These are phyloP conservation scores for Antitype chi DNA, from an alignment of 2,888 invertebrate species.

Conservation along the genomic window DNA sequence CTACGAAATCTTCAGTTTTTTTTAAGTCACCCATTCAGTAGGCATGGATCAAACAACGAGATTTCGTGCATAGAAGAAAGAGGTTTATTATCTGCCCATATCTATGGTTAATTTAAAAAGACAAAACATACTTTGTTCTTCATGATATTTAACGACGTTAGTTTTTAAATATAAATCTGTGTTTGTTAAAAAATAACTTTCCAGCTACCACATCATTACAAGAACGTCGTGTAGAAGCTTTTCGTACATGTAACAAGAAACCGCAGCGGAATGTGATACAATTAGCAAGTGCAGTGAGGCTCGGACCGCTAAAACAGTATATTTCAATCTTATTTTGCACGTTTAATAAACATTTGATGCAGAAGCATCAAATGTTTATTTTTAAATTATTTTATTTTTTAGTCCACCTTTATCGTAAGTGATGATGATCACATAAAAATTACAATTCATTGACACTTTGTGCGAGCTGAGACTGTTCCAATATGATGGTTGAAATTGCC, in stretches of 20 bases:
- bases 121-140: background rate
- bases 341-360: too few species aligned
- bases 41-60: too few species aligned
- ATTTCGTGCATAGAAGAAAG: background rate
- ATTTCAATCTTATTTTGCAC: constrained; percentile 18
- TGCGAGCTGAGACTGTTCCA: too few species aligned
- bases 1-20: too few species aligned
- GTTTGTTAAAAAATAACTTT: constrained; percentile 5
- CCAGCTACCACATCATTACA: constrained; percentile 40
- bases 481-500: too few species aligned
- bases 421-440: too few species aligned
- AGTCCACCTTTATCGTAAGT: too few species aligned
- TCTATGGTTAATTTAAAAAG: background rate
- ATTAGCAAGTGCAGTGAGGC: constrained; percentile 38
- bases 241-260: constrained; percentile 25
- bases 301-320: constrained; percentile 7
- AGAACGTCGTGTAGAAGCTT: background rate
- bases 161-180: constrained; percentile 1
- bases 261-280: constrained; percentile 29
- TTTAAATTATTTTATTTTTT: too few species aligned
- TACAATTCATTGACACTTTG: too few species aligned
- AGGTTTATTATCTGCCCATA: background rate
- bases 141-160: background rate
- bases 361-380: too few species aligned
- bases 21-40: background rate